These are phyloP conservation scores for Muscicapa striata DNA, from an alignment of 2,797 vertebrate species.

Conservation along the genomic window DNA sequence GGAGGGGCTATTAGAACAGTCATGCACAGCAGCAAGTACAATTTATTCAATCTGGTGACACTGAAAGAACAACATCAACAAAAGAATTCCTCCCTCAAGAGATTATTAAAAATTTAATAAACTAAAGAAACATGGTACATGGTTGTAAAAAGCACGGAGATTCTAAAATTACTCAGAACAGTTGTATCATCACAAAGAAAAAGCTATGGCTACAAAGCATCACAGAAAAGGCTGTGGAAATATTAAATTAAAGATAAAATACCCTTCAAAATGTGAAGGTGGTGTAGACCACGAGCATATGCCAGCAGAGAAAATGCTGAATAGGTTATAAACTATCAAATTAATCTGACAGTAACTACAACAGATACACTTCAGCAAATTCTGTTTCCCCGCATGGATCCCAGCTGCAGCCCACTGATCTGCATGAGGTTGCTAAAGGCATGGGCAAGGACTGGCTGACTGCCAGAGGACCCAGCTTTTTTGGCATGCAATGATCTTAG, in stretches of 20 bases:
- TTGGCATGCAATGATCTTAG: accelerated
- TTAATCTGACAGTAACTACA: background rate
- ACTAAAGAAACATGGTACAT: background rate
- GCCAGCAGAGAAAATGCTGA: background rate
- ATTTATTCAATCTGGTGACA: background rate
- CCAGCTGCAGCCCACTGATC: background rate
- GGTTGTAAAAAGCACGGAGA: background rate
- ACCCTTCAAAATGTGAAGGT: background rate
- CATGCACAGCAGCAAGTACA: background rate
- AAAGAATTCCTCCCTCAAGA: background rate
- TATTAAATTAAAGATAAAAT: background rate
- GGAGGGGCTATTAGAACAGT: background rate
- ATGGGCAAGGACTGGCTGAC: background rate
- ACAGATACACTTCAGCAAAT: background rate
- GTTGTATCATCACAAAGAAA: background rate
- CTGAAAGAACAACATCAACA: background rate
- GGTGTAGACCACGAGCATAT: background rate
- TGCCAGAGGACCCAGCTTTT: background rate
- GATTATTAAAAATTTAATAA: background rate
- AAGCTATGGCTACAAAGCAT: background rate
- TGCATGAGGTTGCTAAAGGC: background rate
- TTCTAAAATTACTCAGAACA: background rate
- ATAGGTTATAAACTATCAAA: background rate
- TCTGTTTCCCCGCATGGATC: accelerated
- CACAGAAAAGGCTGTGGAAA: background rate